These are phyloP conservation scores for Salmo trutta DNA, from an alignment of 2,797 vertebrate genomes.

Conservation along the genomic window DNA sequence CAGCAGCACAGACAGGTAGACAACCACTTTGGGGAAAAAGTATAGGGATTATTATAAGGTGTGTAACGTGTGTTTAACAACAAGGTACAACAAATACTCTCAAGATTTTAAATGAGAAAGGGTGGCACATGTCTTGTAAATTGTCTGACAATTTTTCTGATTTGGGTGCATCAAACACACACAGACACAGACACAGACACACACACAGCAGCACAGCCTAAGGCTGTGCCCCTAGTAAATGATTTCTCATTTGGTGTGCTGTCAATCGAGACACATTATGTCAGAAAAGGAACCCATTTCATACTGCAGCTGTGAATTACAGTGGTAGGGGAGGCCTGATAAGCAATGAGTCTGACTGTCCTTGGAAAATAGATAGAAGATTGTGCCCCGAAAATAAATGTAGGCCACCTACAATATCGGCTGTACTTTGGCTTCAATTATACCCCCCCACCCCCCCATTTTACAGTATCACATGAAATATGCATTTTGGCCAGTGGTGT, in stretches of 20 bases:
- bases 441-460: not conserved
- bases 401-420: not conserved
- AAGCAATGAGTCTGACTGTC: constrained; percentile 42
- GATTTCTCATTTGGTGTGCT: constrained; percentile 74
- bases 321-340: constrained; percentile 44
- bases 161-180: constrained; percentile 24
- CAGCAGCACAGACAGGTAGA: not conserved
- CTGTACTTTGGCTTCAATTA: not conserved
- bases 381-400: constrained; percentile 38
- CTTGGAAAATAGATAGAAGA: constrained; percentile 40
- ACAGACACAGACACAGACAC: not conserved
- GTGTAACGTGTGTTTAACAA: not conserved
- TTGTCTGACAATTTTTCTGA: constrained; percentile 28
- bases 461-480: constrained; percentile 15
- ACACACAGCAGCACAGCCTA: constrained; percentile 48
- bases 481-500: constrained; percentile 14
- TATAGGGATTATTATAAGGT: not conserved
- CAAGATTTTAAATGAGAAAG: constrained; percentile 17
- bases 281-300: constrained; percentile 64
- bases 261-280: constrained; percentile 66
- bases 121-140: constrained; percentile 16
- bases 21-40: not conserved
- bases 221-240: constrained; percentile 68
- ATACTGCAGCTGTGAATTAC: constrained; percentile 61
- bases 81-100: constrained; percentile 7